Evolutionary conservation across 2,888 invertebrate genomes (phyloP).

Genomic region (Antheraea assamensis): DNA sequence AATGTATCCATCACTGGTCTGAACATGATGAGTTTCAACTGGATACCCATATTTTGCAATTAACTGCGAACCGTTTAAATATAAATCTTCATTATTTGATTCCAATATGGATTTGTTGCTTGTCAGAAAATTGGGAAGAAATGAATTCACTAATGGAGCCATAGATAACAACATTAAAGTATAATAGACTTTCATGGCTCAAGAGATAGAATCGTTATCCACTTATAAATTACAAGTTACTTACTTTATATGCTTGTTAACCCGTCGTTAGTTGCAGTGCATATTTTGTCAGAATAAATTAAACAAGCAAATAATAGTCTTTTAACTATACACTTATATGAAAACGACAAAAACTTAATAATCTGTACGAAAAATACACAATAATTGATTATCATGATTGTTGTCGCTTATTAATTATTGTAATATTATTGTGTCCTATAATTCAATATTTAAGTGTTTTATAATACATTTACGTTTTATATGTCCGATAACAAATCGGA

Average conservation of each 20-base stretch:
- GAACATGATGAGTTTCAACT: conserved; percentile 61
- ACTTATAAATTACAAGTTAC: not conserved
- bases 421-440: too few relatives aligned
- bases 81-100: conserved; percentile 12
- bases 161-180: not conserved
- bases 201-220: not conserved
- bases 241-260: not conserved
- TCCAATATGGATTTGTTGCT: not conserved
- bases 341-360: too few relatives aligned
- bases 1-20: conserved; percentile 88
- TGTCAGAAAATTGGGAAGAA: not conserved
- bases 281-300: too few relatives aligned
- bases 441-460: too few relatives aligned
- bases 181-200: not conserved
- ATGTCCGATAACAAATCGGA: too few relatives aligned
- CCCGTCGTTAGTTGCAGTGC: not conserved
- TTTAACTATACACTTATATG: too few relatives aligned
- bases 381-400: too few relatives aligned
- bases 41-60: conserved; percentile 24
- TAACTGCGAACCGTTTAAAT: conserved; percentile 12
- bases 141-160: not conserved
- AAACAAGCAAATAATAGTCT: too few relatives aligned
- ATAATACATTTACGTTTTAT: too few relatives aligned
- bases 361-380: too few relatives aligned
- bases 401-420: too few relatives aligned